Conservation (phyloP, 2,888 invertebrate genomes). For the Crocallis elinguaria region DNA sequence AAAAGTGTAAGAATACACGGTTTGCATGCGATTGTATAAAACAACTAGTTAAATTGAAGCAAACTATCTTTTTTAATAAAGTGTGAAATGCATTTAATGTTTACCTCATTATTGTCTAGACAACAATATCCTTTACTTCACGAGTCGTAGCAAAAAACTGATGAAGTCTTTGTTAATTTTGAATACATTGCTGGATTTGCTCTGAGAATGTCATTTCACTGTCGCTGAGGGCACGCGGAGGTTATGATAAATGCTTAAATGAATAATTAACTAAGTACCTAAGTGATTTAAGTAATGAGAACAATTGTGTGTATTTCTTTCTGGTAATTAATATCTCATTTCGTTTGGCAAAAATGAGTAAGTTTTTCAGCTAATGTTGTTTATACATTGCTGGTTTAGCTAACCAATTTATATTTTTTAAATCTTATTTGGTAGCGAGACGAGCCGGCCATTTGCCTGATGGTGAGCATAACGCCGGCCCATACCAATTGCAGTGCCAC, state of each 20-base stretch:
- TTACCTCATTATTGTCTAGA: conserved; percentile 1
- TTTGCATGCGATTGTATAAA: conserved; percentile 47
- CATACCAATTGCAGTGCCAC: too few species aligned
- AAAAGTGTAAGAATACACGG: conserved; percentile 43
- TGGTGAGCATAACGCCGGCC: too few species aligned
- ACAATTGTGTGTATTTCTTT: neutral
- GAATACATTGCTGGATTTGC: conserved; percentile 1
- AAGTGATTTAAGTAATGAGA: neutral
- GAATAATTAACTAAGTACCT: conserved; percentile 18
- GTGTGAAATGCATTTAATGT: conserved; percentile 38
- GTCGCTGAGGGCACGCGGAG: conserved; percentile 54
- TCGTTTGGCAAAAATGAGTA: too few species aligned
- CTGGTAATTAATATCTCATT: too few species aligned
- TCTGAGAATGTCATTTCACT: conserved; percentile 64
- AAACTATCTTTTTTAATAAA: conserved; percentile 48
- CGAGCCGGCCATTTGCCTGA: too few species aligned
- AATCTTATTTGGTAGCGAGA: too few species aligned
- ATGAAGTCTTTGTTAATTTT: conserved; percentile 10
- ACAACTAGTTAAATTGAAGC: conserved; percentile 44
- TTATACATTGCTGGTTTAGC: too few species aligned
- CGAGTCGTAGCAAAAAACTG: conserved; percentile 33
- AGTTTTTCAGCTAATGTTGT: too few species aligned
- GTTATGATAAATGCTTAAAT: conserved; percentile 46
- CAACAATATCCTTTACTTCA: conserved; percentile 39
- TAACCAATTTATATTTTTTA: too few species aligned